phyloP scores from a whole-genome alignment of 2,113 vertebrate species.

The Heterochromis multidens region DNA sequence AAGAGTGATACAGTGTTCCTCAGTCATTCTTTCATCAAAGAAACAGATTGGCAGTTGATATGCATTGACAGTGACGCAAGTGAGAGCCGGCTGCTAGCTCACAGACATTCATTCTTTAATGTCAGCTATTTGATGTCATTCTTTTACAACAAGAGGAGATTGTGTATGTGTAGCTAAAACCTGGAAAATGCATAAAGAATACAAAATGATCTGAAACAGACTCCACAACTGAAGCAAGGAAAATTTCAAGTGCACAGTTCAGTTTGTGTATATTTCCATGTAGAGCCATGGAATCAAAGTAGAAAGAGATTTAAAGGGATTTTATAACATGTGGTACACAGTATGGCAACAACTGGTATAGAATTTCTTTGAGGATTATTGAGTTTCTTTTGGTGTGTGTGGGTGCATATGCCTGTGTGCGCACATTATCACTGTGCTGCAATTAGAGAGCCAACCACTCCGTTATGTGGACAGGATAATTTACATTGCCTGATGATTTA shows the following conservation, averaged over 20 bases:
- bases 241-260: not conserved
- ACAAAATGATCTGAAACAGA: not conserved
- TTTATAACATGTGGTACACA: not conserved
- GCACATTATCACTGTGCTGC: not conserved
- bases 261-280: not conserved
- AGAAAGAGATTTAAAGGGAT: conserved; percentile 3
- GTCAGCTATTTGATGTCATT: not conserved
- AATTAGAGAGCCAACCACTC: not conserved
- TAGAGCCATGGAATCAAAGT: not conserved
- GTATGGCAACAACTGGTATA: not conserved
- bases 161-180: not conserved
- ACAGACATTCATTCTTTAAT: not conserved
- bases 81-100: not conserved
- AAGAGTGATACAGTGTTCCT: not conserved
- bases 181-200: not conserved
- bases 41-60: not conserved
- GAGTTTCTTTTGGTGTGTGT: not conserved
- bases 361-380: not conserved
- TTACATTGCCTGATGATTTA: not conserved
- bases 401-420: not conserved
- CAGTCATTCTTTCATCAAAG: not conserved
- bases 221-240: not conserved
- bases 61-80: not conserved
- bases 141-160: not conserved
- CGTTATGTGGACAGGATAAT: not conserved